phyloP scores from a whole-genome alignment of 2,888 invertebrate species.

The Chaetogeoica ovagalla region DNA sequence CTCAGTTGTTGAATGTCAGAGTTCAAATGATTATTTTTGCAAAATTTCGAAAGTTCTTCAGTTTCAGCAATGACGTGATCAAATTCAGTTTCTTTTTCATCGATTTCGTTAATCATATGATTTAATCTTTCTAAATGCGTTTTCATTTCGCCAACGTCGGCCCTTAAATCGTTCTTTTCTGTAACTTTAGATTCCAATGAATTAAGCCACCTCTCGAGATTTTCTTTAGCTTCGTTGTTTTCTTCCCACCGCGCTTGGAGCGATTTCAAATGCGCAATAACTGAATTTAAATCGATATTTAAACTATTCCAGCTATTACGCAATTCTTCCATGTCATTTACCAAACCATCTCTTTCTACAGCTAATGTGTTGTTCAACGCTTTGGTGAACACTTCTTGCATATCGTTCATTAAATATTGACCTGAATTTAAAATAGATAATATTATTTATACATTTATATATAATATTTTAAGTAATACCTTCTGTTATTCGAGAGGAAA shows the following conservation, averaged over 20 bases:
- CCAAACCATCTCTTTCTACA: slow-evolving; percentile 76
- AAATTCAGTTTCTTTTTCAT: slow-evolving; percentile 75
- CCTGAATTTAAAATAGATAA: slow-evolving; percentile 68
- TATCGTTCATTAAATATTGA: slow-evolving; percentile 71
- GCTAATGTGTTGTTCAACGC: slow-evolving; percentile 79
- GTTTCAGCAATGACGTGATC: slow-evolving; percentile 77
- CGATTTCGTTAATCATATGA: slow-evolving; percentile 79
- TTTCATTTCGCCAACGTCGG: slow-evolving; percentile 68
- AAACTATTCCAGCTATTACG: slow-evolving; percentile 88
- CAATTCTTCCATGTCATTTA: slow-evolving; percentile 75
- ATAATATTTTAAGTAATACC: slow-evolving; percentile 60
- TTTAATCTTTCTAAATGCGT: slow-evolving; percentile 60
- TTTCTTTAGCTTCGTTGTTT: slow-evolving; percentile 75
- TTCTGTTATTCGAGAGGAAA: slow-evolving; percentile 75
- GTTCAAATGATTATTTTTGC: slow-evolving; percentile 67
- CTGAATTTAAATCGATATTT: slow-evolving; percentile 85
- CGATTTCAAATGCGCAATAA: slow-evolving; percentile 81
- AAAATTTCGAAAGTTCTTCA: slow-evolving; percentile 73
- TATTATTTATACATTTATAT: neutral
- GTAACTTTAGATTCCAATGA: slow-evolving; percentile 73
- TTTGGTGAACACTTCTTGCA: slow-evolving; percentile 83
- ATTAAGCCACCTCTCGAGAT: slow-evolving; percentile 77
- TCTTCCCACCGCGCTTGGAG: slow-evolving; percentile 85
- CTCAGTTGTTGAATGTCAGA: slow-evolving; percentile 73
- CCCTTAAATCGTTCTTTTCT: slow-evolving; percentile 73